A percentile compares a stretch with the other conserved stretches of the same genome.
Conservation (phyloP, 2,113 vertebrate genomes). For the Neotoma lepida region DNA sequence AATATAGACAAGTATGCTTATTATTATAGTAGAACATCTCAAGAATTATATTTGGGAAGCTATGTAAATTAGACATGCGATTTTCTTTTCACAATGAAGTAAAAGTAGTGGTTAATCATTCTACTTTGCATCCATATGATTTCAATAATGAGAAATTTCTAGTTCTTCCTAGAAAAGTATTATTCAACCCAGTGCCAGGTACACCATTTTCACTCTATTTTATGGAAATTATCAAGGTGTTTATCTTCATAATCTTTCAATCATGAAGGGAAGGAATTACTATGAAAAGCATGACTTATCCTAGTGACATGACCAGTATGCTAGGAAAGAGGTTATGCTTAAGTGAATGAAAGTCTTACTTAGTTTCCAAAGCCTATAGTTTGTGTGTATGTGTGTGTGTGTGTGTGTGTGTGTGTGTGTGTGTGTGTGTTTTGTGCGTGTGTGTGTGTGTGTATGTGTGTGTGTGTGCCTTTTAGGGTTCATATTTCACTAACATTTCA, state of each 20-base stretch:
- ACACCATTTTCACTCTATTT: background rate
- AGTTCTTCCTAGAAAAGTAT: conserved; percentile 36
- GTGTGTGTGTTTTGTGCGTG: background rate
- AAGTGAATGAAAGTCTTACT: background rate
- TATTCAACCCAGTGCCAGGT: background rate
- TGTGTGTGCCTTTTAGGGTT: background rate
- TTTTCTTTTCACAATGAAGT: conserved; percentile 37
- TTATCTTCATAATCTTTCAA: background rate
- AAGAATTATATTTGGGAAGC: background rate
- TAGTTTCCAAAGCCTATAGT: background rate
- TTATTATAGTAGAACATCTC: background rate
- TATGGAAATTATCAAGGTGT: background rate
- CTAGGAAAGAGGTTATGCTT: background rate
- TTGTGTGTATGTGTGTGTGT: background rate
- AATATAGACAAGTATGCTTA: background rate
- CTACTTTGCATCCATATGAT: background rate
- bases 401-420: background rate
- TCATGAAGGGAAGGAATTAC: background rate
- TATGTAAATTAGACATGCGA: background rate
- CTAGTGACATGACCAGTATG: background rate
- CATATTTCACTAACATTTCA: background rate
- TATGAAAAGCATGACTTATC: background rate
- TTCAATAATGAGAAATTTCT: background rate
- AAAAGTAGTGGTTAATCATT: conserved; percentile 35
- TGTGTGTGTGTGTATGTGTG: background rate